Conservation (phyloP, 2,113 vertebrate genomes). For the Axis porcinus region DNA sequence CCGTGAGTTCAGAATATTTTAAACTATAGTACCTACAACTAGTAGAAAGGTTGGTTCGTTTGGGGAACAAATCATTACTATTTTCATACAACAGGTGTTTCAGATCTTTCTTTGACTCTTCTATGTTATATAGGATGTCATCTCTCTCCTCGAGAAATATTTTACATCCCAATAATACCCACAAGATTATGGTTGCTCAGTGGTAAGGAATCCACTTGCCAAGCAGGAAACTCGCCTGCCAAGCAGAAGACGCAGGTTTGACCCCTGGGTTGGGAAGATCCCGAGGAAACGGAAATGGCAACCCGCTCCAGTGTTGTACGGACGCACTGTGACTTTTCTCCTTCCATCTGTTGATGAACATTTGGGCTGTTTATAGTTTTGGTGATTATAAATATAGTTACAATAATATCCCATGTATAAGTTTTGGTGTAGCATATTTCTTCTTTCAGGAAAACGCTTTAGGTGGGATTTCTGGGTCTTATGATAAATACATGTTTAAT, state of each 20-base stretch:
- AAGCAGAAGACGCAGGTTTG: background rate
- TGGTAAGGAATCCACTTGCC: background rate
- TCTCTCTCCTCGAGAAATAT: background rate
- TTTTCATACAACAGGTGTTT: background rate
- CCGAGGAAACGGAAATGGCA: background rate
- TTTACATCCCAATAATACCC: background rate
- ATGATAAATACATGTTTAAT: background rate
- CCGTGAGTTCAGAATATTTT: background rate
- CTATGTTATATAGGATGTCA: background rate
- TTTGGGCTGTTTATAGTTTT: background rate
- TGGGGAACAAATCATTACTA: background rate
- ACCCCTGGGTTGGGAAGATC: background rate
- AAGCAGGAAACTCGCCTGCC: background rate
- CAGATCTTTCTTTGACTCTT: background rate
- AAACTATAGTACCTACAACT: background rate
- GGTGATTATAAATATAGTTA: background rate
- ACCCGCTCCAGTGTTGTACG: rapidly evolving
- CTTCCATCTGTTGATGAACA: background rate
- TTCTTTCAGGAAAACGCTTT: background rate
- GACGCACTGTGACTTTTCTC: background rate
- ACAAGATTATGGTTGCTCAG: background rate
- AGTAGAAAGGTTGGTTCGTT: background rate
- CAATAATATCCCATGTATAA: background rate
- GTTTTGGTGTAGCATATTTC: background rate
- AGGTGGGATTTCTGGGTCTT: background rate